Base-by-base conservation (phyloP, 2,113 vertebrate species). In the Upupa epops region DNA sequence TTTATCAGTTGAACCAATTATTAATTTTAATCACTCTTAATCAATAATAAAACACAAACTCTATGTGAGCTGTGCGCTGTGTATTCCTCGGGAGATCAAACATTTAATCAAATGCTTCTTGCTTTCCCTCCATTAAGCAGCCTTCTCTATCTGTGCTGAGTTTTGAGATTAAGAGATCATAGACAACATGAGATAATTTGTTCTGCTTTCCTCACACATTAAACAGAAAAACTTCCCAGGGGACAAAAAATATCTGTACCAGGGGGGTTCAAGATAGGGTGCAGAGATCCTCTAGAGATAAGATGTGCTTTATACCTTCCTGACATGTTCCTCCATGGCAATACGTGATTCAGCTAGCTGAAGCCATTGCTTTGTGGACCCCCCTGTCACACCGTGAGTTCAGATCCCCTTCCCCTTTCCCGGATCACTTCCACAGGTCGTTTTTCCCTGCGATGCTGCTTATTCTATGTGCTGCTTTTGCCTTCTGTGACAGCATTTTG, bases 51-150 rank as follows among this genome's bases (percentile, higher is more conserved):
- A 91, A n/a, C 68, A 89, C 52, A 89, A 82, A 92, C 84, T 64
- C 81, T 89, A 89, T 90, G 81, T 76, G 71, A 79, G 78, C 70
- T 64, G 52, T 56, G 83, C 86, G 79, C 22, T 34, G 13, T 36
- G 36, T 40, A 21, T 87, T 93, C 74, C 93, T 95, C 89, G 45
- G 61, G 91, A 96, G 78, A 93, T 86, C 81, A 94, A 92, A 82
- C 94, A 89, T 92, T 87, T 93, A 94, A 94, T 95, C 87, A 92
- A 95, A 93, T 70, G 66, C 68, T 58, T 84, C 84, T 92, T 93
- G 78, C 89, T 95, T 92, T 87, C 76, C 84, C 78, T 85, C 74
- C 84, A 89, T 94, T 95, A 93, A 88, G 81, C 63, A 85, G 12
- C 69, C 59, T 75, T 89, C 29, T 51, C 74, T 94, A 76, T 93